Evolutionary conservation across 2,888 invertebrate genomes (phyloP).

Genomic region (Sinelater perroti): DNA sequence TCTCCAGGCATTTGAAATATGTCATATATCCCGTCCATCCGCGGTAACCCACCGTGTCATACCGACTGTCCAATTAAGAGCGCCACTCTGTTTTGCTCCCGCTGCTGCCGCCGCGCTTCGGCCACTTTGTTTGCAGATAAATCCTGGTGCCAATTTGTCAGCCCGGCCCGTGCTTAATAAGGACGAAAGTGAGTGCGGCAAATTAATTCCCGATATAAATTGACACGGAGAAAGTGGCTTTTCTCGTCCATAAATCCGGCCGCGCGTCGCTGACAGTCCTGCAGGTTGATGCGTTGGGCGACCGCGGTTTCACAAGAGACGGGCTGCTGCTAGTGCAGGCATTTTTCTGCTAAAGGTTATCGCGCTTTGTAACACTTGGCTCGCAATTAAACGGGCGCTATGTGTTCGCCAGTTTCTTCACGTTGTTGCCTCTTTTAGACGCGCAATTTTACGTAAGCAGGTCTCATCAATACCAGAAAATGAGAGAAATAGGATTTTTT

Average conservation of each 20-base stretch:
- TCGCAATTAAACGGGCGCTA: background rate
- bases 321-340: background rate
- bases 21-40: constrained; percentile 55
- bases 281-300: constrained; percentile 28
- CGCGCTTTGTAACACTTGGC: background rate
- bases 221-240: constrained; percentile 27
- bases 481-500: no score
- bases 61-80: constrained; percentile 54
- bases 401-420: no score
- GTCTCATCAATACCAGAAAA: no score
- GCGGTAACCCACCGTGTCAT: constrained; percentile 56
- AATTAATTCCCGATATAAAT: constrained; percentile 21
- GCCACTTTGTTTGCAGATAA: constrained; percentile 19
- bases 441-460: no score
- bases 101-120: constrained; percentile 38
- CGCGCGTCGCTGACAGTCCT: constrained; percentile 21
- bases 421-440: no score
- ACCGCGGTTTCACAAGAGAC: constrained; percentile 12
- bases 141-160: constrained; percentile 18
- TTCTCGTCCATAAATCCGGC: constrained; percentile 22
- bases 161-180: background rate
- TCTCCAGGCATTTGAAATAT: constrained; percentile 53
- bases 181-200: constrained; percentile 19
- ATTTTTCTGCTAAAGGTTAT: constrained; percentile 9
- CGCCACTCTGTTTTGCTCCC: constrained; percentile 49